Evolutionary conservation across 2,888 invertebrate species (phyloP).

Genomic region (Pammene fasciana): DNA sequence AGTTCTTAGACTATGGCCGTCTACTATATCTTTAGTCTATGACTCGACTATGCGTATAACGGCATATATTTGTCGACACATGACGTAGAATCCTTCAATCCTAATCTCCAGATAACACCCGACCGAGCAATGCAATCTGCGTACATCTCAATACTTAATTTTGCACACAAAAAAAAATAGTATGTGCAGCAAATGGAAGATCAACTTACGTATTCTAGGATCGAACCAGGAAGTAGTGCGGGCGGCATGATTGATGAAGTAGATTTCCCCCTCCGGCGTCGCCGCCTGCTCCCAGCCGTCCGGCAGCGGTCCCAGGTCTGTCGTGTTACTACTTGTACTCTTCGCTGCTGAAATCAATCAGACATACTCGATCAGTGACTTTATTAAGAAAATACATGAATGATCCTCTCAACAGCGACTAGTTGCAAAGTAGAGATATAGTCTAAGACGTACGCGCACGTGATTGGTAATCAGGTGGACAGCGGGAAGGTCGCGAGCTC

Average conservation of each 20-base stretch:
- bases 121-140: neutral
- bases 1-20: no score
- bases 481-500: slow-evolving; percentile 68
- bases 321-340: slow-evolving; percentile 80
- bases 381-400: slow-evolving; percentile 44
- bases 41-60: no score
- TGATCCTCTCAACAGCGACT: slow-evolving; percentile 79
- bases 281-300: slow-evolving; percentile 95
- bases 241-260: slow-evolving; percentile 96
- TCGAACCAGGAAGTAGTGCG: slow-evolving; percentile 99
- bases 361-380: slow-evolving; percentile 49
- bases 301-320: slow-evolving; percentile 89
- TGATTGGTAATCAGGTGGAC: slow-evolving; percentile 66
- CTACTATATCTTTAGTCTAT: no score
- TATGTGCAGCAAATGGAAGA: slow-evolving; percentile 12
- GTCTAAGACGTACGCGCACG: slow-evolving; percentile 67
- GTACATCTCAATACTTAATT: neutral
- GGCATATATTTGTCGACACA: no score
- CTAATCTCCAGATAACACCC: no score
- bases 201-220: slow-evolving; percentile 96
- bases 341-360: slow-evolving; percentile 82
- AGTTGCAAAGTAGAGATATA: slow-evolving; percentile 69
- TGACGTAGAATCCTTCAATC: no score
- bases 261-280: slow-evolving; percentile 92
- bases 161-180: neutral